These are phyloP conservation scores for Leucoptera coffeella DNA, from an alignment of 2,888 invertebrate species.

Conservation along the genomic window DNA sequence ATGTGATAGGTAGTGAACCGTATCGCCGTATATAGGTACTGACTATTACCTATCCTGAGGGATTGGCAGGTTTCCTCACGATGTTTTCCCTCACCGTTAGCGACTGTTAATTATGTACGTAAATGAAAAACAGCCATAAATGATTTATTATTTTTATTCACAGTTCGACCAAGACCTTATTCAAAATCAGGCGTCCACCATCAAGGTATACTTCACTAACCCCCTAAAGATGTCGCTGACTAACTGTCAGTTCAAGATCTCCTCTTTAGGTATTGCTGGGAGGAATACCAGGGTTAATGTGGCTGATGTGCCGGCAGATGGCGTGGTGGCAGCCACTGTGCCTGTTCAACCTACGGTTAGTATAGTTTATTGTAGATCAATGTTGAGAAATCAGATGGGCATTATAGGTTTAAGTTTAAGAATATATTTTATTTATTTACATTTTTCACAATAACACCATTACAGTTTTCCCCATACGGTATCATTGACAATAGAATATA, in stretches of 20 bases:
- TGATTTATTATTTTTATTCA: no score
- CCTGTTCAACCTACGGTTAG: constrained; percentile 54
- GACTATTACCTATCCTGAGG: no score
- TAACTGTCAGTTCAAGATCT: constrained; percentile 62
- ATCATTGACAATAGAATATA: no score
- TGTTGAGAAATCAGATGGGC: background rate
- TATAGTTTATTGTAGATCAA: constrained; percentile 4
- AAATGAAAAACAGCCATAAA: no score
- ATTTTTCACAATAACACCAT: no score
- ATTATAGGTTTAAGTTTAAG: background rate
- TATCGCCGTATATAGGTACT: no score
- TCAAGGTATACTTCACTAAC: constrained; percentile 61
- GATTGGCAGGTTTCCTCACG: no score
- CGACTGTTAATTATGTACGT: no score
- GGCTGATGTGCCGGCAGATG: constrained; percentile 50
- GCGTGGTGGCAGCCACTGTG: constrained; percentile 43
- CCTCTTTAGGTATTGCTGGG: constrained; percentile 61
- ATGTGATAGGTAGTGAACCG: no score
- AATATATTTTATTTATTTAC: no score
- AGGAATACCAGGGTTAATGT: constrained; percentile 50
- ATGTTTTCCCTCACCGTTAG: no score
- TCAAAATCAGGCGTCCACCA: constrained; percentile 45
- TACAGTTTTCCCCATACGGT: background rate
- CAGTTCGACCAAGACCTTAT: constrained; percentile 59
- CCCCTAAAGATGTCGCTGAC: constrained; percentile 60